These are phyloP conservation scores for Gambusia affinis DNA, from an alignment of 2,113 vertebrate genomes.

Conservation along the genomic window DNA sequence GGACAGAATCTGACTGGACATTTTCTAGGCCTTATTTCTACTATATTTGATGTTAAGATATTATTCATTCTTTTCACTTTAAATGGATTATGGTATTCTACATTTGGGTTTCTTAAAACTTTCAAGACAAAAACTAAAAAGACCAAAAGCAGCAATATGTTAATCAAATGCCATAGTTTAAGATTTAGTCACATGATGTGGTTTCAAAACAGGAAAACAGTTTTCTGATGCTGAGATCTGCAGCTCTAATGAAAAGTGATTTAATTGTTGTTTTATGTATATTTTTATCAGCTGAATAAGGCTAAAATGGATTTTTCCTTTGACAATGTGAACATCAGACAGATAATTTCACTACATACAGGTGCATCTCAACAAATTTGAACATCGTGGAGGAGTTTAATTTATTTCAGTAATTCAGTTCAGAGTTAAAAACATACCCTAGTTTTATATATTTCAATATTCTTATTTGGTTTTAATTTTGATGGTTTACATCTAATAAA, in stretches of 20 bases:
- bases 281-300: neutral
- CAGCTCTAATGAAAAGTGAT: neutral
- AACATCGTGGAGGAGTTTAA: no score
- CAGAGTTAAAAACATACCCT: neutral
- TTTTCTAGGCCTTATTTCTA: constrained; percentile 69
- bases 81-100: constrained; percentile 29
- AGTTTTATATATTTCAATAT: neutral
- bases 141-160: neutral
- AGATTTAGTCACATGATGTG: neutral
- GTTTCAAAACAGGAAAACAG: neutral
- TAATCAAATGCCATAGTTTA: neutral
- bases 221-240: neutral
- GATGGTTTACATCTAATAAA: neutral
- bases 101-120: no score
- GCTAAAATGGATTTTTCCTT: neutral
- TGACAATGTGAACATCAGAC: neutral
- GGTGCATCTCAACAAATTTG: no score
- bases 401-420: no score
- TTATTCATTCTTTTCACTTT: constrained; percentile 44
- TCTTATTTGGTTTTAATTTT: neutral
- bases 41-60: constrained; percentile 54
- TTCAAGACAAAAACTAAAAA: no score
- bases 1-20: constrained; percentile 47
- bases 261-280: neutral
- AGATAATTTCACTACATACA: neutral